These are phyloP conservation scores for Cheilosia soror DNA, from an alignment of 2,888 invertebrate species.

Conservation along the genomic window DNA sequence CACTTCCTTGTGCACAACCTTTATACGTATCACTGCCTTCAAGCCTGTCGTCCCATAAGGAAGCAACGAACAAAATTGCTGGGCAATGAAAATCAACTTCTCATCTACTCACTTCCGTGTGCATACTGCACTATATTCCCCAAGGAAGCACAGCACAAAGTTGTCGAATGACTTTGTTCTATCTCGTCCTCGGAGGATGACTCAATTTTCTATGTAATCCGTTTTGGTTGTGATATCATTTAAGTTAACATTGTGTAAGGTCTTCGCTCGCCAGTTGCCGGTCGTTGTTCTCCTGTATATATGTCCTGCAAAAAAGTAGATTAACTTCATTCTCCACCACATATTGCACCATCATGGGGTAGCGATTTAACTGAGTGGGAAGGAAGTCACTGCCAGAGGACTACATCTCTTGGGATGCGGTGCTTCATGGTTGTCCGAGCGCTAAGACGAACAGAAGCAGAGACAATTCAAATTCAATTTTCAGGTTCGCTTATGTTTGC, in stretches of 20 bases:
- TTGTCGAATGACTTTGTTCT: constrained; percentile 58
- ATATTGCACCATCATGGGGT: constrained; percentile 58
- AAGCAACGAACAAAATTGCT: constrained; percentile 14
- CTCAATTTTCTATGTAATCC: constrained; percentile 74
- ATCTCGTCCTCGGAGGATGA: constrained; percentile 58
- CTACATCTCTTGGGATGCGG: constrained; percentile 20
- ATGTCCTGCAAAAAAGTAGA: constrained; percentile 55
- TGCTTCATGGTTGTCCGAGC: constrained; percentile 20
- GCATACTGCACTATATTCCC: constrained; percentile 26
- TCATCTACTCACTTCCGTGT: constrained; percentile 32
- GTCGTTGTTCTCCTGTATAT: neutral
- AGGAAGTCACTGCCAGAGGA: neutral
- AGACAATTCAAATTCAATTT: constrained; percentile 52
- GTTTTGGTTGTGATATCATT: constrained; percentile 70
- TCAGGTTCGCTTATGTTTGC: constrained; percentile 37
- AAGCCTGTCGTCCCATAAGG: neutral
- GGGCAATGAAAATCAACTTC: constrained; percentile 28
- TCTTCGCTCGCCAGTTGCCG: constrained; percentile 4
- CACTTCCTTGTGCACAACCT: constrained; percentile 33
- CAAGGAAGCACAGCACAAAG: constrained; percentile 29
- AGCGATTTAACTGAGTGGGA: constrained; percentile 43
- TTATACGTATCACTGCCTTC: constrained; percentile 9
- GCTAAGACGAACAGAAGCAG: constrained; percentile 17
- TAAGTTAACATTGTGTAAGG: constrained; percentile 66
- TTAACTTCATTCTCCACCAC: constrained; percentile 53